phyloP scores from a whole-genome alignment of 1,140 invertebrate species.

The Lucilia sericata region DNA sequence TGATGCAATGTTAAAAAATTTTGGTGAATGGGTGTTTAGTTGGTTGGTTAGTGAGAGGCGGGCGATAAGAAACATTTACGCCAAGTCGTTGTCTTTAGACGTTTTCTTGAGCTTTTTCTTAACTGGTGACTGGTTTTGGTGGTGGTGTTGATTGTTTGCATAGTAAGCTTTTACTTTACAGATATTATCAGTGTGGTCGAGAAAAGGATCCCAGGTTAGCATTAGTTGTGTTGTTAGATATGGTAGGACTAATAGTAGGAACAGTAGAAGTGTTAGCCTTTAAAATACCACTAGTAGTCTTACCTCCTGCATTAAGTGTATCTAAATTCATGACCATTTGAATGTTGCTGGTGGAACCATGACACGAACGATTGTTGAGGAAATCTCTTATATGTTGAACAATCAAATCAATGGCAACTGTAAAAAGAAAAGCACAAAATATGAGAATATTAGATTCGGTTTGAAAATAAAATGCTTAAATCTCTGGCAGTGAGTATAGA shows the following conservation, averaged over 20 bases:
- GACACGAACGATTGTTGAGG: slow-evolving; percentile 71
- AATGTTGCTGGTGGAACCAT: slow-evolving; percentile 60
- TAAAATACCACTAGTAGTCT: slow-evolving; percentile 29
- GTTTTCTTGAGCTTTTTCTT: slow-evolving; percentile 24
- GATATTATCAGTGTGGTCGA: slow-evolving; percentile 28
- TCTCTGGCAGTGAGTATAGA: not conserved
- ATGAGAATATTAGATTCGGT: not conserved
- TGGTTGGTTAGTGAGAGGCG: not conserved
- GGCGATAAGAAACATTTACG: not conserved
- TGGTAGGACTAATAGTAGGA: slow-evolving; percentile 23
- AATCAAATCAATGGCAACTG: slow-evolving; percentile 94
- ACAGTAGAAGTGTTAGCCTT: slow-evolving; percentile 41
- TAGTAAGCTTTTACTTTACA: not conserved
- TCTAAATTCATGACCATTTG: slow-evolving; percentile 60
- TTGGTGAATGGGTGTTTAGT: too few species aligned
- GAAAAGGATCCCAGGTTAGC: slow-evolving; percentile 28
- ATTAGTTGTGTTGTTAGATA: slow-evolving; percentile 38
- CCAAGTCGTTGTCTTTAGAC: not conserved
- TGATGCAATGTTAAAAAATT: too few species aligned
- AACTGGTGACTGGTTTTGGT: not conserved
- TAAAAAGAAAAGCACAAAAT: slow-evolving; percentile 56
- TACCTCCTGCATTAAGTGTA: slow-evolving; percentile 46
- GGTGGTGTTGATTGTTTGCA: not conserved
- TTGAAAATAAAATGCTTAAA: not conserved
- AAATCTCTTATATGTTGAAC: slow-evolving; percentile 93